Evolutionary conservation across 2,797 vertebrate genomes (phyloP).

Genomic region (Halcyon leucocephala): DNA sequence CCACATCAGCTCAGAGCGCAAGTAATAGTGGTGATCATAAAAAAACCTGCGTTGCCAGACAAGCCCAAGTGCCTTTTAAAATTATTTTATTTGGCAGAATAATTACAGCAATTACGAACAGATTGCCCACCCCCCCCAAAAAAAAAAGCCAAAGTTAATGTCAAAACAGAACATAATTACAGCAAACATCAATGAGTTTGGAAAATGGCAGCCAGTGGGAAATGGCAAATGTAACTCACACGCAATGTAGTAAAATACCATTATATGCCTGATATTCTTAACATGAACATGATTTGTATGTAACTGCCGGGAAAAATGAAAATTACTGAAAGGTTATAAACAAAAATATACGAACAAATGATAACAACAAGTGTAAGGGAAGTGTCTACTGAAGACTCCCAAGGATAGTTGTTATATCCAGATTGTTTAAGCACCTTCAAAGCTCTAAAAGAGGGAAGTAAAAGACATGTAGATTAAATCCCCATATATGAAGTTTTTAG

Average conservation of each 20-base stretch:
- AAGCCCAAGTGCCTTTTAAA: background rate
- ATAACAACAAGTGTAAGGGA: background rate
- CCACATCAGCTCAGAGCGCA: background rate
- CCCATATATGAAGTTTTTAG: background rate
- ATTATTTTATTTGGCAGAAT: conserved; percentile 31
- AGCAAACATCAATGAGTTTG: background rate
- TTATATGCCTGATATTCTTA: background rate
- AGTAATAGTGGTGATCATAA: background rate
- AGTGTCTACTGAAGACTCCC: background rate
- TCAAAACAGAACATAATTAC: background rate
- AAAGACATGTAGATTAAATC: background rate
- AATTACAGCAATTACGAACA: background rate
- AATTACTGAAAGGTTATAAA: background rate
- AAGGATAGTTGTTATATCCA: background rate
- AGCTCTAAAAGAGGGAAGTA: background rate
- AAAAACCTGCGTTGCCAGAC: background rate
- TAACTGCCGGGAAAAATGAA: background rate
- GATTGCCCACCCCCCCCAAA: background rate
- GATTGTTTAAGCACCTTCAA: background rate
- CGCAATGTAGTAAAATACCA: background rate
- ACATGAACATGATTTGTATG: background rate
- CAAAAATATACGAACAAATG: background rate
- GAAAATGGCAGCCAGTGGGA: background rate
- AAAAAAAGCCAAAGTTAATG: background rate
- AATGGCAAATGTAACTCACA: background rate